Evolutionary conservation across 2,888 invertebrate species (phyloP).

Genomic region (Apamea sordens): DNA sequence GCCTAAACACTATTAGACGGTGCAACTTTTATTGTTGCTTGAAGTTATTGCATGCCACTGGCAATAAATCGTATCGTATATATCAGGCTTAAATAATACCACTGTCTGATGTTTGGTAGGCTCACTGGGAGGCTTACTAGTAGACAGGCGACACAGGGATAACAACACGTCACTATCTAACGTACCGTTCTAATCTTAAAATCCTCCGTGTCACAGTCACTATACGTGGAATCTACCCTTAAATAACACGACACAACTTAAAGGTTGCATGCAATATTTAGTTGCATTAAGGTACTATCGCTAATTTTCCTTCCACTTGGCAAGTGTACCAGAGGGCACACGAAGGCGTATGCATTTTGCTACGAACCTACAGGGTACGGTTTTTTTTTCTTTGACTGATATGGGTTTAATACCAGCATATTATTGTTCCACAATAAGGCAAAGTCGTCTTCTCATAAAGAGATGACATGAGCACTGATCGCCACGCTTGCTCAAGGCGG

Average conservation of each 20-base stretch:
- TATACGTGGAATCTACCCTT: constrained; percentile 4
- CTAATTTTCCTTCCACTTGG: not conserved
- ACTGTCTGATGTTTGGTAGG: not conserved
- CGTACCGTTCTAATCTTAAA: constrained; percentile 35
- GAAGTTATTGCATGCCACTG: not conserved
- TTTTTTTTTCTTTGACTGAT: not conserved
- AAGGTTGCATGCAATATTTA: not conserved
- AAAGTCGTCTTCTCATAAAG: not conserved
- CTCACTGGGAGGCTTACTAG: constrained; percentile 2
- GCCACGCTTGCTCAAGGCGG: not conserved
- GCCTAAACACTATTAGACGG: not conserved
- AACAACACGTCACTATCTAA: constrained; percentile 23
- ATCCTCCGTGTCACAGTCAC: constrained; percentile 33
- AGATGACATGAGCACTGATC: not conserved
- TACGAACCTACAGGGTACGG: not conserved
- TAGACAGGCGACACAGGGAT: constrained; percentile 18
- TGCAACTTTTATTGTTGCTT: not conserved
- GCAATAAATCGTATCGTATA: not conserved
- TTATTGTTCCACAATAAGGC: not conserved
- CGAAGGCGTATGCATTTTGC: not conserved
- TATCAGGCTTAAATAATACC: constrained; percentile 12
- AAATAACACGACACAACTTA: not conserved
- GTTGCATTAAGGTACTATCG: not conserved
- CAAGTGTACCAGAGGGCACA: not conserved
- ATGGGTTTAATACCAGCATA: not conserved